These are phyloP conservation scores for Ceuthmochares aereus DNA, from an alignment of 2,113 vertebrate genomes.

Conservation along the genomic window DNA sequence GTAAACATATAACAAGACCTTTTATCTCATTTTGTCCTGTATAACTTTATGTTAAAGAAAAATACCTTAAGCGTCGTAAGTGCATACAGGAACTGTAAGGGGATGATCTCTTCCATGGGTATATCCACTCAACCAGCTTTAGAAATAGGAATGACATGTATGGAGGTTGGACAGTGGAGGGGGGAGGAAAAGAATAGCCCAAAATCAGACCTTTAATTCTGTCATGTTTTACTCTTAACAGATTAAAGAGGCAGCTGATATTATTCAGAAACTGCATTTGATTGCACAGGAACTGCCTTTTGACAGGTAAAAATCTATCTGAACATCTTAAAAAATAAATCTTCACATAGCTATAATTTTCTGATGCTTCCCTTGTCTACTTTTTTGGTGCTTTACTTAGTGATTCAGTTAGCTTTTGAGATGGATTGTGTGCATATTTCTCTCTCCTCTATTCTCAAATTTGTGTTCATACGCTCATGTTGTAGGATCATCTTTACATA, in stretches of 20 bases:
- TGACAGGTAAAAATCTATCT: slow-evolving; percentile 86
- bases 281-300: slow-evolving; percentile 99
- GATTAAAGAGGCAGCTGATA: slow-evolving; percentile 99
- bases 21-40: neutral
- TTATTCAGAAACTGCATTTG: slow-evolving; percentile 98
- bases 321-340: neutral
- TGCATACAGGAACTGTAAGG: neutral
- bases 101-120: neutral
- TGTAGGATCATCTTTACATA: slow-evolving; percentile 42
- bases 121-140: neutral
- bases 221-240: slow-evolving; percentile 67
- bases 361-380: slow-evolving; percentile 7
- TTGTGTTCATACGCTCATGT: neutral
- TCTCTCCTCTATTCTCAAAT: neutral
- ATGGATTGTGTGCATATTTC: slow-evolving; percentile 27
- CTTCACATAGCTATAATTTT: neutral
- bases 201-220: neutral
- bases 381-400: neutral
- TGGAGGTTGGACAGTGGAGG: neutral
- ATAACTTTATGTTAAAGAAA: neutral
- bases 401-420: neutral
- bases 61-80: neutral
- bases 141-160: neutral
- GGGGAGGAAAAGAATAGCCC: neutral
- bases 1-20: neutral